phyloP scores from a whole-genome alignment of 2,888 invertebrate genomes.

The Drosophila rubida region DNA sequence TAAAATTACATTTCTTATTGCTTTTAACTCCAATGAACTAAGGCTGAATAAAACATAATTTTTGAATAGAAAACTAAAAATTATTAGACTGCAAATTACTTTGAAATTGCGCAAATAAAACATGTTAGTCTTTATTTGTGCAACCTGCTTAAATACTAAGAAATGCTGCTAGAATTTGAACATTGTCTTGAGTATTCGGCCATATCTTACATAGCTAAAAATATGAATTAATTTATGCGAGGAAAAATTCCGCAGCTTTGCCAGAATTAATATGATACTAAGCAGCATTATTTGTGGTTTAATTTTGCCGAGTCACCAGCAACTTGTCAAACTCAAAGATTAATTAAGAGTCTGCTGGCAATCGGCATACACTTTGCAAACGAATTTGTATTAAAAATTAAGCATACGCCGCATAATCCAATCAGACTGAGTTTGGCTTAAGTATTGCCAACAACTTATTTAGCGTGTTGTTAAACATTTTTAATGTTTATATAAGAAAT shows the following conservation, averaged over 20 bases:
- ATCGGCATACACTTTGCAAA: not conserved
- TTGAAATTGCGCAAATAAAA: too few species aligned
- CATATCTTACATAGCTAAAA: not conserved
- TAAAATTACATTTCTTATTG: too few species aligned
- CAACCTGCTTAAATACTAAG: too few species aligned
- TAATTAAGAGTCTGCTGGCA: not conserved
- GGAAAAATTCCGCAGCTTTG: not conserved
- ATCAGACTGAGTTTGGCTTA: not conserved
- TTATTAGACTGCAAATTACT: too few species aligned
- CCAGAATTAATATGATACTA: not conserved
- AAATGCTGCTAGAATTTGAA: too few species aligned
- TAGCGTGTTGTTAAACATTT: conserved; percentile 15
- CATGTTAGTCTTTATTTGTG: too few species aligned
- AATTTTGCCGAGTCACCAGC: not conserved
- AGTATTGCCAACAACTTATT: conserved; percentile 8
- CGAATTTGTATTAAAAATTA: conserved; percentile 25
- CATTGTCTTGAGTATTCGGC: too few species aligned
- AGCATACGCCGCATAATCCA: conserved; percentile 35
- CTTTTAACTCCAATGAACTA: too few species aligned
- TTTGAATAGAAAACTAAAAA: too few species aligned
- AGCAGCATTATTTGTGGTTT: not conserved
- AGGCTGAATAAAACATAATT: too few species aligned
- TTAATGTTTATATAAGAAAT: conserved; percentile 24
- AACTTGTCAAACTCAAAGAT: conserved; percentile 5
- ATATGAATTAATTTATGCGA: not conserved